Evolutionary conservation across 2,797 vertebrate species (phyloP).

Genomic region (Phrynocephalus forsythii): DNA sequence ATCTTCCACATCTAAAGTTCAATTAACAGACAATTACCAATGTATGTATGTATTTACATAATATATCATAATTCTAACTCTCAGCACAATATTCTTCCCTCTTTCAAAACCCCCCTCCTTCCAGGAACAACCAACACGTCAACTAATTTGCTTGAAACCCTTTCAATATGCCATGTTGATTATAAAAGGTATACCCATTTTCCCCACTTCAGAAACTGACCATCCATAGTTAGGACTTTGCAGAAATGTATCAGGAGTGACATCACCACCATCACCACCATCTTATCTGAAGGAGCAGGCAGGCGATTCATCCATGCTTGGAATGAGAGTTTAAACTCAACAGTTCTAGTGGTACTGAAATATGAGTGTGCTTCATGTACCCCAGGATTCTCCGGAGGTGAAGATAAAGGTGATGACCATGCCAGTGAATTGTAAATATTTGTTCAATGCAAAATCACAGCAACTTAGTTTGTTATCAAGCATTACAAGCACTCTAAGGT

Average conservation of each 20-base stretch:
- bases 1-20: background rate
- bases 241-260: background rate
- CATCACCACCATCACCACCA: background rate
- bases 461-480: background rate
- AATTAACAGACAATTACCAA: background rate
- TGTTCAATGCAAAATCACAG: background rate
- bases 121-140: background rate
- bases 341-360: background rate
- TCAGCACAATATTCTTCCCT: background rate
- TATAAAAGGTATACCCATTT: background rate
- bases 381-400: background rate
- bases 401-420: background rate
- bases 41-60: background rate
- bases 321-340: background rate
- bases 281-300: background rate
- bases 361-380: background rate
- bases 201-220: background rate
- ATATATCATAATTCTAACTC: background rate
- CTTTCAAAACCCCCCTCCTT: background rate
- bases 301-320: background rate
- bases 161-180: background rate
- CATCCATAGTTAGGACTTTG: background rate
- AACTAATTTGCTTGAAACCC: background rate
- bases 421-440: background rate
- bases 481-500: background rate